phyloP scores from a whole-genome alignment of 2,797 vertebrate species.

The Chelmon rostratus region DNA sequence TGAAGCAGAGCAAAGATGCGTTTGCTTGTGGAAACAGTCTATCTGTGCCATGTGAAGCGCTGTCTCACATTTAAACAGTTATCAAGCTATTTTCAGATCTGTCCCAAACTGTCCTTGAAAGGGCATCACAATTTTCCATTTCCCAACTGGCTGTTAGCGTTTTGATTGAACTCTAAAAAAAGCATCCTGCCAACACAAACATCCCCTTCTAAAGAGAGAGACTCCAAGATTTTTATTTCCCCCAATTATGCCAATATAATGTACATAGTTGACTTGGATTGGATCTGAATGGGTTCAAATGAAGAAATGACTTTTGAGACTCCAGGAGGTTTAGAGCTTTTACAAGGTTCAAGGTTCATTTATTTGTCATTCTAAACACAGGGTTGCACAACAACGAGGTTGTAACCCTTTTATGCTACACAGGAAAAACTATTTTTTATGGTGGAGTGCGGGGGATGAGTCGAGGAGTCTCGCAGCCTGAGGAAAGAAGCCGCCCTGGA shows the following conservation, averaged over 20 bases:
- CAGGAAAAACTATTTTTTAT: neutral
- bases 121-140: conserved; percentile 72
- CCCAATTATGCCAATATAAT: conserved; percentile 14
- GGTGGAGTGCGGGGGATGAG: neutral
- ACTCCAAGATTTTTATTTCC: no score
- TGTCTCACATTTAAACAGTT: conserved; percentile 54
- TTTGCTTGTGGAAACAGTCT: conserved; percentile 48
- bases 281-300: conserved; percentile 23
- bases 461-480: neutral
- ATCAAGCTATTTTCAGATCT: conserved; percentile 77
- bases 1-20: neutral
- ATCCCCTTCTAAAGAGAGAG: conserved; percentile 37
- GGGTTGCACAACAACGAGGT: neutral
- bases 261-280: conserved; percentile 24
- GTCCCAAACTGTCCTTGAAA: conserved; percentile 73
- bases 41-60: conserved; percentile 50
- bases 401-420: neutral
- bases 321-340: neutral
- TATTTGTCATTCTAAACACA: neutral
- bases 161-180: conserved; percentile 40
- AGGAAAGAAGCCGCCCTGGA: no score
- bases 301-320: neutral
- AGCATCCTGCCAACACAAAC: conserved; percentile 51
- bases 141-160: conserved; percentile 42
- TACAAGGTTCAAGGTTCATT: neutral